These are phyloP conservation scores for Calyptommatus sinebrachiatus DNA, from an alignment of 2,113 vertebrate genomes.

Conservation along the genomic window DNA sequence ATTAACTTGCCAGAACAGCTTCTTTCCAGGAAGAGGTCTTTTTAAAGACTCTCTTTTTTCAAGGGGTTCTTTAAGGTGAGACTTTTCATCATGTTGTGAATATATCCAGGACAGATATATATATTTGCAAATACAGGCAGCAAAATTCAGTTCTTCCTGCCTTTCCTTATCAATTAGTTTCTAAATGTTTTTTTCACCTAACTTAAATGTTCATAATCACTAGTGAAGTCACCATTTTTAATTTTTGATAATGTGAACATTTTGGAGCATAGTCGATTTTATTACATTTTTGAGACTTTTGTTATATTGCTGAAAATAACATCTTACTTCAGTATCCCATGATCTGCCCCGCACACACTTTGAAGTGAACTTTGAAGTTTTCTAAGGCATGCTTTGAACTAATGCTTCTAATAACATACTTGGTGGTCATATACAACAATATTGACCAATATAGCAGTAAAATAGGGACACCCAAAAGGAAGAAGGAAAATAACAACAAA, in stretches of 20 bases:
- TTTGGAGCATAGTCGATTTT: background rate
- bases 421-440: background rate
- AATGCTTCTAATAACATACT: background rate
- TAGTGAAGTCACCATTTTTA: background rate
- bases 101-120: background rate
- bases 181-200: background rate
- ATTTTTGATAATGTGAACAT: background rate
- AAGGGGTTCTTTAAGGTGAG: background rate
- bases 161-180: background rate
- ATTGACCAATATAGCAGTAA: too few species aligned
- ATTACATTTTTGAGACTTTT: background rate
- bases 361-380: background rate
- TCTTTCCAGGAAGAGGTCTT: background rate
- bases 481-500: background rate
- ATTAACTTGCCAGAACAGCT: background rate
- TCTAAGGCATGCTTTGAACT: background rate
- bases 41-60: constrained; percentile 14
- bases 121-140: constrained; percentile 1
- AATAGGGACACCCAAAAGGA: background rate
- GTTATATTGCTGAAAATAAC: background rate
- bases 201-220: background rate
- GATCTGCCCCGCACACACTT: background rate
- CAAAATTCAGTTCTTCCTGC: background rate
- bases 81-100: constrained; percentile 13
- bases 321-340: background rate